phyloP scores from a whole-genome alignment of 2,113 vertebrate species.

The Elephantulus edwardii region DNA sequence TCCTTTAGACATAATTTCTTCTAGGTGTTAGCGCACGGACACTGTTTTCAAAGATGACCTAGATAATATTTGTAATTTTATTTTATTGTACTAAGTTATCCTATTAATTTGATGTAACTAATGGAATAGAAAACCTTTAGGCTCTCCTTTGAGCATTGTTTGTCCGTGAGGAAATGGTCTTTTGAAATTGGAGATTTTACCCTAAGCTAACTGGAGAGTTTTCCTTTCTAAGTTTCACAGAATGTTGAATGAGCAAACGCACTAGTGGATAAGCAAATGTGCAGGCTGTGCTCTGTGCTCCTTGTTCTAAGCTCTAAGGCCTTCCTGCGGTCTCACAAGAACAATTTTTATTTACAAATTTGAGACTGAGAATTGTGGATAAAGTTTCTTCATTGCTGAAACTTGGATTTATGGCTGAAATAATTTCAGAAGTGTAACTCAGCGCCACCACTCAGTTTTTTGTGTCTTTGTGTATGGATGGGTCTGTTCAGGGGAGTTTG shows the following conservation, averaged over 20 bases:
- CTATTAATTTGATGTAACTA: slow-evolving; percentile 53
- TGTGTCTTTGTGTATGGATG: not conserved
- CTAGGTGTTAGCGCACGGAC: slow-evolving; percentile 46
- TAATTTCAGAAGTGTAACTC: not conserved
- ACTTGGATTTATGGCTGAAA: slow-evolving; percentile 2
- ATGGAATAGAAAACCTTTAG: slow-evolving; percentile 36
- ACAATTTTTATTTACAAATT: not conserved
- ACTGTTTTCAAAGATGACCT: slow-evolving; percentile 57
- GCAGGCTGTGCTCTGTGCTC: not conserved
- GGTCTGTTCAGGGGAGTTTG: not conserved
- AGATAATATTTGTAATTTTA: slow-evolving; percentile 68
- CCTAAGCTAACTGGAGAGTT: not conserved
- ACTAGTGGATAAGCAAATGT: not conserved
- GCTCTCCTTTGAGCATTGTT: slow-evolving; percentile 50
- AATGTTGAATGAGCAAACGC: not conserved
- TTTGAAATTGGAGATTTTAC: slow-evolving; percentile 40
- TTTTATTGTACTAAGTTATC: slow-evolving; percentile 52
- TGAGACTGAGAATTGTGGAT: not conserved
- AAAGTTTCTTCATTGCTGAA: not conserved
- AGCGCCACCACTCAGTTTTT: not conserved
- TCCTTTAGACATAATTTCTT: slow-evolving; percentile 60
- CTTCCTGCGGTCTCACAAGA: not conserved
- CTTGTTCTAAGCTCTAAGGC: not conserved
- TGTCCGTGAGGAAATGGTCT: not conserved
- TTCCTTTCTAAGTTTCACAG: not conserved